Conservation (phyloP, 2,888 invertebrate species). For the Catocala fraxini region DNA sequence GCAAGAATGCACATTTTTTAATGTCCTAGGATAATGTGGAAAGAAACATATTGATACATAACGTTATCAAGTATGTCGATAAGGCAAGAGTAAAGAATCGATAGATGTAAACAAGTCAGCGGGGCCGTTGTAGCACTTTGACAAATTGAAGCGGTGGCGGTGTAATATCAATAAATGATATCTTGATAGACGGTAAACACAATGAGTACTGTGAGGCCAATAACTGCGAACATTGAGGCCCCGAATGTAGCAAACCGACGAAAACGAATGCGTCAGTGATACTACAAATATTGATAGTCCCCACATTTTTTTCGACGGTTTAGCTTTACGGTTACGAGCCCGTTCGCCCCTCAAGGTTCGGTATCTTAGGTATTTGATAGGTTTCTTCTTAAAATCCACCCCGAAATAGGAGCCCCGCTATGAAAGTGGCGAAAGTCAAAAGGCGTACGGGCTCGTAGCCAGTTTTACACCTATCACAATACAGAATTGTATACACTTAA, state of each 20-base stretch:
- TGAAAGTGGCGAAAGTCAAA: too few species aligned
- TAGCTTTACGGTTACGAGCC: too few species aligned
- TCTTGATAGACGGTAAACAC: conserved; percentile 30
- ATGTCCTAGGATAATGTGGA: too few species aligned
- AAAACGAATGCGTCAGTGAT: conserved; percentile 59
- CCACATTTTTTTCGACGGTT: conserved; percentile 54
- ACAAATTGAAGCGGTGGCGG: conserved; percentile 20
- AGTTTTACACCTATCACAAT: conserved; percentile 44
- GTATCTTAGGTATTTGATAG: too few species aligned
- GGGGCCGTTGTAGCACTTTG: conserved; percentile 17
- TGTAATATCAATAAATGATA: conserved; percentile 33
- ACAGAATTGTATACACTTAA: conserved; percentile 46
- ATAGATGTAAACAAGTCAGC: conserved; percentile 5
- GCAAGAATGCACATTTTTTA: too few species aligned
- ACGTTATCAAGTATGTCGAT: not conserved
- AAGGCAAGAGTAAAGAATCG: not conserved
- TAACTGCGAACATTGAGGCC: conserved; percentile 32
- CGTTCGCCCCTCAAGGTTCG: too few species aligned
- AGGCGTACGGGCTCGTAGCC: too few species aligned
- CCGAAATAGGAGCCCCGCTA: too few species aligned
- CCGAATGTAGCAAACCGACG: conserved; percentile 20
- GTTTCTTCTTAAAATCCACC: too few species aligned
- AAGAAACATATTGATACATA: too few species aligned
- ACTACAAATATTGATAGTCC: conserved; percentile 66
- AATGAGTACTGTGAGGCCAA: conserved; percentile 27